Percentiles rank a stretch among this genome's conserved stretches.
phyloP scores from a whole-genome alignment of 2,888 invertebrate species.

The Rhorus exstirpatorius region DNA sequence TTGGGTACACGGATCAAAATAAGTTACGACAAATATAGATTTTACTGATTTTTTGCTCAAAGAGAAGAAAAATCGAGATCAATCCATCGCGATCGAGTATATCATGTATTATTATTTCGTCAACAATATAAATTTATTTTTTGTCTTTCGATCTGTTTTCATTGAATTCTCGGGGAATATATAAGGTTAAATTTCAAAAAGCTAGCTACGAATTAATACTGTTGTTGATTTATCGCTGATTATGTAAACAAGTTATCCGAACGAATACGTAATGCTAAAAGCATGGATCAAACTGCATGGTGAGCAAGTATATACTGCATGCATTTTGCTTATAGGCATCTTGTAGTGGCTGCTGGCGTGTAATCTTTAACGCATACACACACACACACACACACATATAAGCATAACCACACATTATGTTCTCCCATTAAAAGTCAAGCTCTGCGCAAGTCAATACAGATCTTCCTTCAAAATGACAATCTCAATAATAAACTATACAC shows the following conservation, averaged over 20 bases:
- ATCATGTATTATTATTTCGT: too few species aligned
- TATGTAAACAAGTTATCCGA: conserved; percentile 8
- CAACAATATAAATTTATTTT: neutral
- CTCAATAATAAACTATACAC: neutral
- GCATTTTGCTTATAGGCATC: too few species aligned
- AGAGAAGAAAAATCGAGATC: neutral
- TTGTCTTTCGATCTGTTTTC: neutral
- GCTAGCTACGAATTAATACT: neutral
- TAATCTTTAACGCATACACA: conserved; percentile 1
- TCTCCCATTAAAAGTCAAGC: conserved; percentile 44
- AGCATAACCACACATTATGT: neutral
- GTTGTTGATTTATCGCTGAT: conserved; percentile 5
- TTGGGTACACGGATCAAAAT: conserved; percentile 37
- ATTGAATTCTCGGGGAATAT: conserved; percentile 8
- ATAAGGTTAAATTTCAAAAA: conserved; percentile 34
- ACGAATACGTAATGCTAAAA: neutral
- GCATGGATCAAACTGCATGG: conserved; percentile 10
- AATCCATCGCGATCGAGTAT: too few species aligned
- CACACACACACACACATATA: neutral
- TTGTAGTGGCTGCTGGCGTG: conserved; percentile 3
- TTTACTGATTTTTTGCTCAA: neutral
- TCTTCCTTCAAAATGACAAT: neutral
- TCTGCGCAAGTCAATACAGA: neutral
- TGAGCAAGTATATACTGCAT: neutral
- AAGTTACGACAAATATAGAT: conserved; percentile 62